A percentile compares a stretch with the other conserved stretches of the same genome.
Conservation (phyloP, 2,113 vertebrate species). For the Pica pica region DNA sequence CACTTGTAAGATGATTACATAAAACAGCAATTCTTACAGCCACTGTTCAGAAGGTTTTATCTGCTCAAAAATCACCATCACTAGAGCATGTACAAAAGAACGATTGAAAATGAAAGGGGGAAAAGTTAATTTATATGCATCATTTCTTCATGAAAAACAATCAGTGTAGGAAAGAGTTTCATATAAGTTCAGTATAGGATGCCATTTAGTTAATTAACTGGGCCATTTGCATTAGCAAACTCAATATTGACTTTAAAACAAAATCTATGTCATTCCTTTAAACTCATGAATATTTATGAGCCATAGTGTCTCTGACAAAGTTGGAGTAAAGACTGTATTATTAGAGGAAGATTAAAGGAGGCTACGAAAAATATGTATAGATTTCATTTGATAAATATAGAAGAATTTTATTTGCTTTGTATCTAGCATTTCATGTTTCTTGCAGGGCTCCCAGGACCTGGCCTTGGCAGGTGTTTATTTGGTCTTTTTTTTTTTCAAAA, state of each 20-base stretch:
- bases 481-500: not conserved
- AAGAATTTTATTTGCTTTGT: not conserved
- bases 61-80: not conserved
- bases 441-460: not conserved
- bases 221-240: conserved; percentile 70
- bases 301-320: conserved; percentile 1
- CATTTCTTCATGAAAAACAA: conserved; percentile 71
- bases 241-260: conserved; percentile 75
- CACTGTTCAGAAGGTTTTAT: not conserved
- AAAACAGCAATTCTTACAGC: not conserved
- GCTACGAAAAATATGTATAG: not conserved
- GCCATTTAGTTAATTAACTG: conserved; percentile 74
- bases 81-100: not conserved
- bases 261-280: conserved; percentile 55
- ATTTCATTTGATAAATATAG: not conserved
- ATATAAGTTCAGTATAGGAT: conserved; percentile 51
- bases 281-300: conserved; percentile 64
- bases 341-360: conserved; percentile 18
- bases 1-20: not conserved
- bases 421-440: not conserved
- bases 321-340: conserved; percentile 33
- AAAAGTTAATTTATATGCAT: conserved; percentile 64
- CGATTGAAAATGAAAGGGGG: not conserved
- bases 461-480: not conserved
- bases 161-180: conserved; percentile 60